These are phyloP conservation scores for Mesorhabditis belari DNA, from an alignment of 2,888 invertebrate genomes.

Conservation along the genomic window DNA sequence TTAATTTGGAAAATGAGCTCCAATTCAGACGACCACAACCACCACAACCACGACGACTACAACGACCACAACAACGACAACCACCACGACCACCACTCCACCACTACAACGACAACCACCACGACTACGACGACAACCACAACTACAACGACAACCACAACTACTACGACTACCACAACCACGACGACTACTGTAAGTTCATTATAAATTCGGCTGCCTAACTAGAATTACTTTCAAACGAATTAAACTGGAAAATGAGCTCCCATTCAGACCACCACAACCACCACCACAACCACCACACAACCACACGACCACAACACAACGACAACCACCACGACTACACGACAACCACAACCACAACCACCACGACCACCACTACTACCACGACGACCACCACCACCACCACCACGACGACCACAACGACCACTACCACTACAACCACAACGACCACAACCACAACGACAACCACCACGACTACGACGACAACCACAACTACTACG, in stretches of 20 bases:
- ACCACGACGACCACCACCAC: not conserved
- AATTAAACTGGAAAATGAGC: no score
- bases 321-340: not conserved
- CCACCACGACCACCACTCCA: not conserved
- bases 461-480: not conserved
- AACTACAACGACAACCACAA: not conserved
- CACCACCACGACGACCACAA: not conserved
- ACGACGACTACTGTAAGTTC: not conserved
- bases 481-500: not conserved
- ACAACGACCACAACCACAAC: slow-evolving; percentile 2
- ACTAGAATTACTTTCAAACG: no score
- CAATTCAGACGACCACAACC: no score
- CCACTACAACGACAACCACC: not conserved
- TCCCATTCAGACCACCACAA: not conserved
- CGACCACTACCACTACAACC: not conserved
- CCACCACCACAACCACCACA: not conserved
- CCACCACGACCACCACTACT: slow-evolving; percentile 1
- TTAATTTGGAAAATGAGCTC: no score
- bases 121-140: not conserved
- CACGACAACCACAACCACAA: not conserved
- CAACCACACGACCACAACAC: not conserved
- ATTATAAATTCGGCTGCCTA: no score
- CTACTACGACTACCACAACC: not conserved
- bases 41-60: not conserved
- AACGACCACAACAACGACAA: not conserved